Percentiles rank a stretch among this genome's conserved stretches.
Evolutionary conservation across 2,888 invertebrate species (phyloP).

Genomic region (Mechanitis mazaeus): DNA sequence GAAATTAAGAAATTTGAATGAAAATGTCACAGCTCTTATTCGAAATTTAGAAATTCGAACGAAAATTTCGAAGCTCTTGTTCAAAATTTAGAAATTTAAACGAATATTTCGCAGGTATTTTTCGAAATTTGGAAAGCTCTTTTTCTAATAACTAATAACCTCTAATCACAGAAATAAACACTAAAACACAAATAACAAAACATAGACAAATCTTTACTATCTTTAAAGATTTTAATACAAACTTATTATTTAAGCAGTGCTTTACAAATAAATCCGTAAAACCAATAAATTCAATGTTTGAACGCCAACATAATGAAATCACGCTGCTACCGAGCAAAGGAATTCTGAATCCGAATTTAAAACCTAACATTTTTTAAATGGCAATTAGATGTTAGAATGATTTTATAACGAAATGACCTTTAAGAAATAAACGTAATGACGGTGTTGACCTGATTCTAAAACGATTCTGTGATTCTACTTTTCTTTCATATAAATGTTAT

Average conservation of each 20-base stretch:
- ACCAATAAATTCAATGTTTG: neutral
- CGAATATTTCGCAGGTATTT: too few species aligned
- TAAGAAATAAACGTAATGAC: conserved; percentile 17
- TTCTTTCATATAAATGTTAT: conserved; percentile 4
- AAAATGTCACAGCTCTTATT: too few species aligned
- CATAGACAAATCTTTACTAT: too few species aligned
- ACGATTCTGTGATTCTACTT: neutral
- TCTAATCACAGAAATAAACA: too few species aligned
- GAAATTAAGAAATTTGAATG: too few species aligned
- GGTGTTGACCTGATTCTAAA: conserved; percentile 4
- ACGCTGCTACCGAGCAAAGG: conserved; percentile 40
- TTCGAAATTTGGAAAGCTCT: too few species aligned
- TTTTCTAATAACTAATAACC: too few species aligned
- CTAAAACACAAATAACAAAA: too few species aligned
- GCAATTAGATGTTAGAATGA: conserved; percentile 59
- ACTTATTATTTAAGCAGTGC: neutral
- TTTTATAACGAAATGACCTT: conserved; percentile 50
- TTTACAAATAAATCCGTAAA: neutral
- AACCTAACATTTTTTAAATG: conserved; percentile 46
- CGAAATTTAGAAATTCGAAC: too few species aligned
- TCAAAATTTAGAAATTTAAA: too few species aligned
- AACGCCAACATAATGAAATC: conserved; percentile 30
- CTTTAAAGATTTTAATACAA: too few species aligned
- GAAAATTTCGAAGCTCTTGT: too few species aligned
- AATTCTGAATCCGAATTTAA: neutral